Conservation (phyloP, 1,140 invertebrate species). For the Sitophilus oryzae region DNA sequence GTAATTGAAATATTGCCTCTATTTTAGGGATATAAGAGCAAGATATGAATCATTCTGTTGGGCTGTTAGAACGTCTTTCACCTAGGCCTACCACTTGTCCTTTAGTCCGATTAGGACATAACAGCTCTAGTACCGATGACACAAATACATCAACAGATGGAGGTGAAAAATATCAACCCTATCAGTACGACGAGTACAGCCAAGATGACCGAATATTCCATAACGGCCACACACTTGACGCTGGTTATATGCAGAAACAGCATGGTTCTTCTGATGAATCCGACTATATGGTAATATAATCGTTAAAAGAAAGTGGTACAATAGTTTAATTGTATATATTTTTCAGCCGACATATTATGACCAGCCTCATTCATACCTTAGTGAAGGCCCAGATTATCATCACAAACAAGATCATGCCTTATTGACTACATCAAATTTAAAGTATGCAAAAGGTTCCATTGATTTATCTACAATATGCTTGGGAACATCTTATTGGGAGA, state of each 20-base stretch:
- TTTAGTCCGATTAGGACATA: constrained; percentile 53
- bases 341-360: constrained; percentile 29
- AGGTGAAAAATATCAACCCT: constrained; percentile 23
- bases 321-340: constrained; percentile 13
- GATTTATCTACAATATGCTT: constrained; percentile 40
- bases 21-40: constrained; percentile 20
- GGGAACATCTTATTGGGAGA: constrained; percentile 41
- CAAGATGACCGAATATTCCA: constrained; percentile 17
- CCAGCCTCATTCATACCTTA: constrained; percentile 27
- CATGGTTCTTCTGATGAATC: constrained; percentile 15
- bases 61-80: constrained; percentile 41
- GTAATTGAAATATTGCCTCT: no score
- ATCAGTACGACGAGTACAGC: constrained; percentile 24
- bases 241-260: constrained; percentile 15
- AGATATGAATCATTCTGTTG: constrained; percentile 37
- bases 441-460: constrained; percentile 27
- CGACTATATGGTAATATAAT: constrained; percentile 23
- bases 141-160: constrained; percentile 28
- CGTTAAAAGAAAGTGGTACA: constrained; percentile 3
- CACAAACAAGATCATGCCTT: constrained; percentile 22
- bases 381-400: constrained; percentile 24
- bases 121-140: constrained; percentile 37
- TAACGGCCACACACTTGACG: constrained; percentile 12
- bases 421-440: constrained; percentile 9
- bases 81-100: constrained; percentile 50